phyloP scores from a whole-genome alignment of 2,888 invertebrate genomes.

The Pyrrhosoma nymphula region DNA sequence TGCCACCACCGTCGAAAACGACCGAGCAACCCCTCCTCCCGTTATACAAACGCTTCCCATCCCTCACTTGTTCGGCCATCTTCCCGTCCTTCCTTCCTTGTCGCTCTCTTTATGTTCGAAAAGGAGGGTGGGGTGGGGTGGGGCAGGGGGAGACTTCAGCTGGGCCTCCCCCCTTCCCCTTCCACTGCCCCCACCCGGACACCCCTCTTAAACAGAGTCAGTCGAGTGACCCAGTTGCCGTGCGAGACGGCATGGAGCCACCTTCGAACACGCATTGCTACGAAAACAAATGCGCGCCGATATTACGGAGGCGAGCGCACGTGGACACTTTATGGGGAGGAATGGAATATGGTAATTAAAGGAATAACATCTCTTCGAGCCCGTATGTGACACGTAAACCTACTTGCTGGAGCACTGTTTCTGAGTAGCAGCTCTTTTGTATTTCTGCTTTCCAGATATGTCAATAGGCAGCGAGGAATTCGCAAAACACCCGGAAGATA shows the following conservation, averaged over 20 bases:
- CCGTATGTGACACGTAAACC: no score
- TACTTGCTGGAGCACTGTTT: no score
- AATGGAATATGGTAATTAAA: background rate
- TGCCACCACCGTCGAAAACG: background rate
- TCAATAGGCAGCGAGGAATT: no score
- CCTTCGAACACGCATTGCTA: slow-evolving; percentile 37
- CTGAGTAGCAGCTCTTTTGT: no score
- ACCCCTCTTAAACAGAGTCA: background rate
- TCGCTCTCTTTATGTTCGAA: background rate
- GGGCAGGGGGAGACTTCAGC: no score
- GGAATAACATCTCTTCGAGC: no score
- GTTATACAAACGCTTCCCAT: background rate
- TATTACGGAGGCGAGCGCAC: slow-evolving; percentile 2
- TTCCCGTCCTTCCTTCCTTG: slow-evolving; percentile 31
- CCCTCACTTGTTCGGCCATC: slow-evolving; percentile 34
- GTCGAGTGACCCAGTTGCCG: slow-evolving; percentile 62
- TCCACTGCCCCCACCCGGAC: background rate
- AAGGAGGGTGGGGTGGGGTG: background rate
- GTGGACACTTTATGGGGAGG: background rate
- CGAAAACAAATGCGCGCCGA: slow-evolving; percentile 62
- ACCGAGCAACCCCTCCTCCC: no score
- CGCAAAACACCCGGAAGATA: no score
- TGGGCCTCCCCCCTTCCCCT: background rate
- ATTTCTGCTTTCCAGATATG: no score
- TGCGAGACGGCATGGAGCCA: slow-evolving; percentile 57